Percentiles rank a stretch among this genome's conserved stretches.
Conservation (phyloP, 1,140 invertebrate genomes). For the Papilio glaucus region DNA sequence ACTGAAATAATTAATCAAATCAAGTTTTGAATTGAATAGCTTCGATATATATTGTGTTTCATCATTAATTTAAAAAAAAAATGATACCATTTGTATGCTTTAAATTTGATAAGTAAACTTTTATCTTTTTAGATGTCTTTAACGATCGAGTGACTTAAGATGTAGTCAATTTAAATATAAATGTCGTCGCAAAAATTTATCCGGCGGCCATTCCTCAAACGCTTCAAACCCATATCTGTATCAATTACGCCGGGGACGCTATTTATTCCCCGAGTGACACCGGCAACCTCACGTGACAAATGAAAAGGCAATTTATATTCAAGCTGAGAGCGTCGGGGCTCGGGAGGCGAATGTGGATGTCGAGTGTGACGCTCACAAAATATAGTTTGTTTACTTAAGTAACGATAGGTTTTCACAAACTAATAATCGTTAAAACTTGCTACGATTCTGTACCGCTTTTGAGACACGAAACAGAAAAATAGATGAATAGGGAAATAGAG, state of each 20-base stretch:
- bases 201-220: neutral
- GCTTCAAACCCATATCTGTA: slow-evolving; percentile 10
- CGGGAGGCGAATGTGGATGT: neutral
- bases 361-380: neutral
- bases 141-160: no score
- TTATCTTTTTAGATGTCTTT: no score
- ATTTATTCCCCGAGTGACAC: neutral
- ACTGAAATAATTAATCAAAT: neutral
- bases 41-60: neutral
- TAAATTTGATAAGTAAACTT: no score
- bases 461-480: no score
- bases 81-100: neutral
- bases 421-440: neutral
- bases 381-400: neutral
- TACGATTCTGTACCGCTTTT: no score
- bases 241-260: neutral
- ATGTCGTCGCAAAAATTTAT: neutral
- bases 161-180: no score
- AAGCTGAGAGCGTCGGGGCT: neutral
- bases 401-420: neutral
- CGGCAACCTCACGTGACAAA: slow-evolving; percentile 18
- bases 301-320: slow-evolving; percentile 17
- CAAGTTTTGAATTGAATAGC: neutral
- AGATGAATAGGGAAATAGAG: no score
- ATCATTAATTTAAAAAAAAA: neutral